Percentiles rank a stretch among this genome's conserved stretches.
Conservation (phyloP, 2,797 vertebrate species). For the Notolepis coatsorum region DNA sequence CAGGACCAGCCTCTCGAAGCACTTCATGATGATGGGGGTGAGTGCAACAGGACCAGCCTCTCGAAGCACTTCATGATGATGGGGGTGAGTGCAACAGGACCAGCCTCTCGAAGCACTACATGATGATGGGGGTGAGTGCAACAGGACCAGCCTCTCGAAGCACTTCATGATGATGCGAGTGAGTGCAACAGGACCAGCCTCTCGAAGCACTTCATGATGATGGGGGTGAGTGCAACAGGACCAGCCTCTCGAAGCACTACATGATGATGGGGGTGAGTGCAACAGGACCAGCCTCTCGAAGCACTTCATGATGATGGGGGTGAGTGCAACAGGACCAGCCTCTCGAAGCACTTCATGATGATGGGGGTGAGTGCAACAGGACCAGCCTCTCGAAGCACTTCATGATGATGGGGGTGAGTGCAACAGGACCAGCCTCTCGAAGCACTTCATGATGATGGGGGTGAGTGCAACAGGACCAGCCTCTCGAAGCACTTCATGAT, state of each 20-base stretch:
- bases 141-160: slow-evolving; percentile 1
- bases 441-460: background rate
- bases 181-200: no score
- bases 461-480: background rate
- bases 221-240: background rate
- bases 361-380: background rate
- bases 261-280: no score
- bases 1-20: slow-evolving; percentile 1
- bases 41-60: slow-evolving; percentile 1
- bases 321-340: background rate
- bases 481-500: background rate
- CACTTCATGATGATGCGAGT: slow-evolving; percentile 3
- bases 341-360: slow-evolving; percentile 4
- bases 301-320: background rate
- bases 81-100: background rate
- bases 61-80: slow-evolving; percentile 3
- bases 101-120: no score
- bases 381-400: no score
- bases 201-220: slow-evolving; percentile 4
- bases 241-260: no score
- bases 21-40: background rate
- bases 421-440: no score
- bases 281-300: slow-evolving; percentile 1
- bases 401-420: no score
- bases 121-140: no score